phyloP scores from a whole-genome alignment of 2,113 vertebrate genomes.

The Spilogale gracilis region DNA sequence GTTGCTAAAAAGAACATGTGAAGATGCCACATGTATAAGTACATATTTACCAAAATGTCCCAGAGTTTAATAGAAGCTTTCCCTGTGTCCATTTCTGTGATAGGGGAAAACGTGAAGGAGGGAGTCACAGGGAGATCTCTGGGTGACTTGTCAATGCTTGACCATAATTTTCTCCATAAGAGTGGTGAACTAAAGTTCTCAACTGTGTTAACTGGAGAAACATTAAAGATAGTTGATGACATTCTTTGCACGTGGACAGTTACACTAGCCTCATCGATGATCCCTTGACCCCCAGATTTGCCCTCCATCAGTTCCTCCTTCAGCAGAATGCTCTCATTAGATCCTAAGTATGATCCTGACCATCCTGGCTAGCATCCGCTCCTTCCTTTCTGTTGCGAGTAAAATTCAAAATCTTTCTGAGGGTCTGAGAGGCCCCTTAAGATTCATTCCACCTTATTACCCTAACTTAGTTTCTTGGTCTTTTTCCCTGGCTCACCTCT shows the following conservation, averaged over 20 bases:
- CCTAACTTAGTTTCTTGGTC: not conserved
- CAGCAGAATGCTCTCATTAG: not conserved
- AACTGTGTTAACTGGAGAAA: not conserved
- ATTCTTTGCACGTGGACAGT: not conserved
- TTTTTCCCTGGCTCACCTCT: not conserved
- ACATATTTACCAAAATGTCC: constrained; percentile 77
- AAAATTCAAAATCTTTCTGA: not conserved
- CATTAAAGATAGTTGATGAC: not conserved
- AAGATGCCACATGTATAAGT: constrained; percentile 65
- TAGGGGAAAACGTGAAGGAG: not conserved
- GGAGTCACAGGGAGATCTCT: not conserved
- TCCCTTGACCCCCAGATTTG: not conserved
- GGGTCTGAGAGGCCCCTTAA: not conserved
- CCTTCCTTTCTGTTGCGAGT: not conserved
- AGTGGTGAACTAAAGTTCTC: not conserved
- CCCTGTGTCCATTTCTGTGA: not conserved
- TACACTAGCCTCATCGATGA: not conserved
- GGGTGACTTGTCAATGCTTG: not conserved
- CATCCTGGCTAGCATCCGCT: not conserved
- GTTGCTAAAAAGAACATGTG: constrained; percentile 72
- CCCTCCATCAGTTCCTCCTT: not conserved
- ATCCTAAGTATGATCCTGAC: not conserved
- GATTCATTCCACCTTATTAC: not conserved
- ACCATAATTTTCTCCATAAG: not conserved
- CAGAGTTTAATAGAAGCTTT: constrained; percentile 58